Evolutionary conservation across 2,797 vertebrate genomes (phyloP).

Genomic region (Thunnus albacares): DNA sequence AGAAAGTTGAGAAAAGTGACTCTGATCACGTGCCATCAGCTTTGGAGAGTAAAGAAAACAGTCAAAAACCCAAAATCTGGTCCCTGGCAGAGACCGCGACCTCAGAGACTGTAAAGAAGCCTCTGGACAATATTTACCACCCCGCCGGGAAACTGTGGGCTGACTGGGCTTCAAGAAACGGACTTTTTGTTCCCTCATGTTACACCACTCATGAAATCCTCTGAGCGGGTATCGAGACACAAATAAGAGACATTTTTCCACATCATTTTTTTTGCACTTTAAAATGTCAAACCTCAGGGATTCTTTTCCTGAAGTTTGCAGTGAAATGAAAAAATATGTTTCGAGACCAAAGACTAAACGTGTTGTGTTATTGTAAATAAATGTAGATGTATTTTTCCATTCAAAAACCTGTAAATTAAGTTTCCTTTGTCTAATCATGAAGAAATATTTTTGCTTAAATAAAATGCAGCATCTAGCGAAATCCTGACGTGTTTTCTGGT

Average conservation of each 20-base stretch:
- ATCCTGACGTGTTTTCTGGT: conserved; percentile 6
- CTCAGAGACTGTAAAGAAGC: conserved; percentile 79
- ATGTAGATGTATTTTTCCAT: conserved; percentile 84
- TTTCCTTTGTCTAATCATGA: conserved; percentile 76
- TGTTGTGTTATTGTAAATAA: conserved; percentile 82
- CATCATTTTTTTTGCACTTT: conserved; percentile 82
- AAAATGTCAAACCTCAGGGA: conserved; percentile 71
- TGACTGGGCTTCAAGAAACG: conserved; percentile 83
- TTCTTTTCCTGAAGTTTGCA: conserved; percentile 64
- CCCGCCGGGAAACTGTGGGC: conserved; percentile 83
- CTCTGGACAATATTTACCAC: conserved; percentile 55
- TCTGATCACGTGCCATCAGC: conserved; percentile 44
- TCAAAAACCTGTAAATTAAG: conserved; percentile 85
- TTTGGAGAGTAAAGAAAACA: conserved; percentile 81
- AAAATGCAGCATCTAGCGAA: conserved; percentile 69
- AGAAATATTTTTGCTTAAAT: conserved; percentile 87
- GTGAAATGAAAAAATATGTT: conserved; percentile 51
- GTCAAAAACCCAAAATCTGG: conserved; percentile 96
- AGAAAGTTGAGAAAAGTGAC: conserved; percentile 52
- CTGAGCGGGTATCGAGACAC: conserved; percentile 45
- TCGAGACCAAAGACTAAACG: conserved; percentile 80
- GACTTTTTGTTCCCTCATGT: conserved; percentile 75
- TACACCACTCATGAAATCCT: conserved; percentile 75
- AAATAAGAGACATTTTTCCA: conserved; percentile 52
- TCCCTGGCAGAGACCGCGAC: conserved; percentile 96